Conservation (phyloP, 2,113 vertebrate genomes). For the Antigone vipio region DNA sequence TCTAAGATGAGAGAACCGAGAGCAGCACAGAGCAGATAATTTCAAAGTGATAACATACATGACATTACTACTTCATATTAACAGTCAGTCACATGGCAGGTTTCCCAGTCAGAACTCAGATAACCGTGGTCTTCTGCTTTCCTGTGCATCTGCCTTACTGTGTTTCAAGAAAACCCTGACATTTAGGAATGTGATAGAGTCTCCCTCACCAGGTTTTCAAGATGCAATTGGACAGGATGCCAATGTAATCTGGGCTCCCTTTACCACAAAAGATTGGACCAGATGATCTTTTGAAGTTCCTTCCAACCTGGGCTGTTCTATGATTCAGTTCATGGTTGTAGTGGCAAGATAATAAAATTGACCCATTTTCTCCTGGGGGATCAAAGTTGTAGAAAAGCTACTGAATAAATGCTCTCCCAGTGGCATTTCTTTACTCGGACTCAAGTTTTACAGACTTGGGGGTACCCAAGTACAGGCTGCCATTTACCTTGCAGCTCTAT, state of each 20-base stretch:
- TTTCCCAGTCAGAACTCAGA: not conserved
- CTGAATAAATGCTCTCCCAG: not conserved
- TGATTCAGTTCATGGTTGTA: not conserved
- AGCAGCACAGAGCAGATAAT: not conserved
- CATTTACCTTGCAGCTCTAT: not conserved
- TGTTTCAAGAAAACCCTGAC: not conserved
- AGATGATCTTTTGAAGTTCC: not conserved
- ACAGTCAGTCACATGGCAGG: not conserved
- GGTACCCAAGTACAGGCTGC: not conserved
- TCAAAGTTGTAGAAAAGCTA: not conserved
- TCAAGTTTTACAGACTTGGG: not conserved
- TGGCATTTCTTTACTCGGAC: not conserved
- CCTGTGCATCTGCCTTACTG: rapidly evolving
- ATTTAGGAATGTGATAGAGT: not conserved
- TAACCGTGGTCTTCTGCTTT: not conserved
- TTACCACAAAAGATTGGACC: not conserved
- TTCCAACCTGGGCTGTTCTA: not conserved
- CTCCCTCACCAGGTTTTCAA: not conserved
- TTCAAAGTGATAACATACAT: not conserved
- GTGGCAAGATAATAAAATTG: not conserved
- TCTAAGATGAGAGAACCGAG: not conserved
- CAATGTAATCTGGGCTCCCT: not conserved
- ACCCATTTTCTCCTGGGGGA: not conserved
- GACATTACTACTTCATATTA: not conserved
- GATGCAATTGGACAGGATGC: not conserved